These are phyloP conservation scores for Perognathus longimembris DNA, from an alignment of 2,113 vertebrate species.

Conservation along the genomic window DNA sequence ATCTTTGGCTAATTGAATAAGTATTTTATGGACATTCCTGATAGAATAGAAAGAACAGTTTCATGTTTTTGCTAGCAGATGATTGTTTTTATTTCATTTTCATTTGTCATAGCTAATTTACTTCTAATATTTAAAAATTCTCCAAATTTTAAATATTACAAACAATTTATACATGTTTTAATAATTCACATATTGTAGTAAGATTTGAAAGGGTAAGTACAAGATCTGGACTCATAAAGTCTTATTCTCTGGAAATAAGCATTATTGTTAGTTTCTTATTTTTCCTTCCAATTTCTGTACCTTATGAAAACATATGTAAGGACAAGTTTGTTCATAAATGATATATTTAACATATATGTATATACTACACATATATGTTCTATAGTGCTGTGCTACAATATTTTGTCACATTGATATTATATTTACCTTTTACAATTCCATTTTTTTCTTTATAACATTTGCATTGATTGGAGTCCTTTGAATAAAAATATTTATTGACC, in stretches of 20 bases:
- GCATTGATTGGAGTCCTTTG: background rate
- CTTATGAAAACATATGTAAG: background rate
- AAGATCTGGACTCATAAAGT: background rate
- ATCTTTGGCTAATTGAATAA: no score
- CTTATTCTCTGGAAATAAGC: background rate
- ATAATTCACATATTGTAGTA: background rate
- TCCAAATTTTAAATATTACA: background rate
- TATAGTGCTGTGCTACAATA: background rate
- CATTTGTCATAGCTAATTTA: constrained; percentile 7
- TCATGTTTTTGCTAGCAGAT: background rate
- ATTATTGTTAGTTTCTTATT: background rate
- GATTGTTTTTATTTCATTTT: constrained; percentile 35
- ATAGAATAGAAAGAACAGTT: background rate
- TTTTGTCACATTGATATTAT: background rate
- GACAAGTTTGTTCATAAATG: background rate
- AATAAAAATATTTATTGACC: constrained; percentile 14
- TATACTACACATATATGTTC: background rate
- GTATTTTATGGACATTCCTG: no score
- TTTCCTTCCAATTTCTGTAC: constrained; percentile 19
- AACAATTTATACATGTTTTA: background rate
- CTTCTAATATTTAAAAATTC: background rate
- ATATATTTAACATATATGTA: background rate
- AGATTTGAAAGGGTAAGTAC: constrained; percentile 16
- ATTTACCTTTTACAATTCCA: background rate
- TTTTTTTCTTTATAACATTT: constrained; percentile 35